Evolutionary conservation across 2,888 invertebrate species (phyloP), one percentile per base, ranked within the genome.

Genomic region (Torymus tubicola): DNA sequence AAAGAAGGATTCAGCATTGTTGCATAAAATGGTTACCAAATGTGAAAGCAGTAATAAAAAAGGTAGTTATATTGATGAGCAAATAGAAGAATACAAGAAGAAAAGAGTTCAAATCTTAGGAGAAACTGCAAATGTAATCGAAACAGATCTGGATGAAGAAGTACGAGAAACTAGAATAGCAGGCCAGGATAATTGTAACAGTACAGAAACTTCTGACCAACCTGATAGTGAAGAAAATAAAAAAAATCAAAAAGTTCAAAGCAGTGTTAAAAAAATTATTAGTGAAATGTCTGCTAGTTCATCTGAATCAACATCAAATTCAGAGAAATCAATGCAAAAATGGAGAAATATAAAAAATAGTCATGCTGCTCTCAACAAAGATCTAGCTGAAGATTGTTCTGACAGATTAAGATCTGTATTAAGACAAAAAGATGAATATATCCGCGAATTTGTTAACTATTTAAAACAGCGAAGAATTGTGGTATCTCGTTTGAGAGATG

Each of bases 31-130:
- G 18, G 18, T 53, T 53, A 24, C 53, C 21, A 67, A 55, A 31
- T 67, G 52, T 63, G 74, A 70, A 10, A 67, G 4, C 57, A 50
- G 10, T 10, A 75, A n/a, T 10, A 31, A 21, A 16, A 80, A 63
- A 13, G 73, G 42, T 24, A 79, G 61, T 64, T 24, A 63, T 14
- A 91, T 91, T 57, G 90, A 90, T 31, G 87, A 90, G 72, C 90
- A 91, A 84, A 90, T 91, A 24, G 90, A 91, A 77, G 87, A 90
- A 72, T 90, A 91, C 70, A 90, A 90, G 80, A 89, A 88, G 72
- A 89, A 87, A 58, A 87, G 90, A 12, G 90, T 89, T 65, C 87
- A 90, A 77, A 82, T 91, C 31, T 81, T 91, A 11, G 90, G 90
- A 2, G 83, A 84, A 61, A 67, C 50, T 16, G 75, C 81, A 31